phyloP scores from a whole-genome alignment of 2,888 invertebrate species.

The Sesia bembeciformis region DNA sequence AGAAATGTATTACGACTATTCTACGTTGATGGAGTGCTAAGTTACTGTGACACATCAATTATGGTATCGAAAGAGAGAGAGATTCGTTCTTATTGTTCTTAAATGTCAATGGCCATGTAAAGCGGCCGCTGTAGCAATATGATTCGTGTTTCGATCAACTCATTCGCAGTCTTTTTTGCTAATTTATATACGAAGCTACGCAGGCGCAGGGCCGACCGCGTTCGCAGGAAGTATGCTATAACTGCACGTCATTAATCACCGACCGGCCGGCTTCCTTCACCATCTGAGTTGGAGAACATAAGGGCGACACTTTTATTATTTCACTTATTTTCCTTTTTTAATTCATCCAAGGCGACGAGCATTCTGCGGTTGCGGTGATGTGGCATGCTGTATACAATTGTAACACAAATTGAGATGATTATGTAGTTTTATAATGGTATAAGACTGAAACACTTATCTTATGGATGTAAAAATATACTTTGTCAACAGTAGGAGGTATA shows the following conservation, averaged over 20 bases:
- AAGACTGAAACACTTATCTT: too few species aligned
- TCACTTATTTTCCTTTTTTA: slow-evolving; percentile 24
- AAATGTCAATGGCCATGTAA: slow-evolving; percentile 23
- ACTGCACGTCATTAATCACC: slow-evolving; percentile 43
- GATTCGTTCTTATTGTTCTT: slow-evolving; percentile 15
- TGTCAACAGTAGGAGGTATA: too few species aligned
- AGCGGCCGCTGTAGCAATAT: slow-evolving; percentile 13
- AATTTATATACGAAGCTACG: slow-evolving; percentile 23
- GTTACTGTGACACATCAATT: too few species aligned
- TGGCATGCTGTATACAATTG: neutral
- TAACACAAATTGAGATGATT: neutral
- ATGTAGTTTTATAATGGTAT: too few species aligned
- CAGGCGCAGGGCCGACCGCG: slow-evolving; percentile 8
- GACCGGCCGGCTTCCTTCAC: slow-evolving; percentile 40
- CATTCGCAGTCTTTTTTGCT: slow-evolving; percentile 26
- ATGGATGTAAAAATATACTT: too few species aligned
- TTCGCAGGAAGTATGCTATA: slow-evolving; percentile 53
- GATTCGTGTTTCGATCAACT: slow-evolving; percentile 27
- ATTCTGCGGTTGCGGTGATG: slow-evolving; percentile 14
- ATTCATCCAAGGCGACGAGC: slow-evolving; percentile 11
- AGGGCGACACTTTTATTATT: slow-evolving; percentile 50
- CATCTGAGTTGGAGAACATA: slow-evolving; percentile 18
- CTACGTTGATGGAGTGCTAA: too few species aligned
- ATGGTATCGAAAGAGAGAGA: neutral
- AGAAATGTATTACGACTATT: too few species aligned